Evolutionary conservation across 53 echinoderm and acorn worm species (phyloP), one percentile per base, ranked within the genome.

Genomic region (Arbacia lixula): DNA sequence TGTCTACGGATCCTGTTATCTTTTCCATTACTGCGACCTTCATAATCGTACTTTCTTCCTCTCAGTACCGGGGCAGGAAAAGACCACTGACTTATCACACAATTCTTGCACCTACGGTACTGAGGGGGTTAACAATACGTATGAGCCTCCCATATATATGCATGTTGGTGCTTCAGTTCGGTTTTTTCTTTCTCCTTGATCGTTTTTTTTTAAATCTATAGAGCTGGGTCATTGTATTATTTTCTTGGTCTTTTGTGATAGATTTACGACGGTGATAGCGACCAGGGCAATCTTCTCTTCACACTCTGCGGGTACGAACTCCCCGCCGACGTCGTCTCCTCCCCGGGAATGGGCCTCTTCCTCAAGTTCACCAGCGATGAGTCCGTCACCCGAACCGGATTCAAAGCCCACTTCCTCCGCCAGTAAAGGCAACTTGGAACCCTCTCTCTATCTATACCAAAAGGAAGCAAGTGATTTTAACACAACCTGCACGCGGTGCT

Each of bases 271-370:
- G 49, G 49, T 10, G 49, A 46, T n/a, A 24, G 16, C 25, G 67
- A 39, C 40, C 20, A 41, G 69, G 69, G 42, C 27, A 43, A 14
- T 39, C 69, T 1, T 26, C 3, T 69, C 1, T 40, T 6, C 27
- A 69, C 5, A 16, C 46, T 69, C 2, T 69, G 69, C 28, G 69
- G 69, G 40, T 12, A 2, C 12, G 69, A 69, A 16, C 40, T 69
- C 12, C 69, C 69, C 5, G 2, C 22, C 4, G 35, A 33, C 3
- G 42, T 69, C 69, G 43, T 14, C 26, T 69, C 69, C 40, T 5
- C 27, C 27, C 1, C 17, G 4, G 37, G 69, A 35, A 42, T 29
- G 3, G 69, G 69, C 0, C 69, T 69, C 12, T 69, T 25, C 42
- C 24, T 69, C 29, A 32, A 32, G 11, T 69, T 69, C 69, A 69